Evolutionary conservation across 35 echinoderm and acorn worm species (phyloP), one percentile per base, ranked within the genome.

Genomic region (Nesometra sesokonis): DNA sequence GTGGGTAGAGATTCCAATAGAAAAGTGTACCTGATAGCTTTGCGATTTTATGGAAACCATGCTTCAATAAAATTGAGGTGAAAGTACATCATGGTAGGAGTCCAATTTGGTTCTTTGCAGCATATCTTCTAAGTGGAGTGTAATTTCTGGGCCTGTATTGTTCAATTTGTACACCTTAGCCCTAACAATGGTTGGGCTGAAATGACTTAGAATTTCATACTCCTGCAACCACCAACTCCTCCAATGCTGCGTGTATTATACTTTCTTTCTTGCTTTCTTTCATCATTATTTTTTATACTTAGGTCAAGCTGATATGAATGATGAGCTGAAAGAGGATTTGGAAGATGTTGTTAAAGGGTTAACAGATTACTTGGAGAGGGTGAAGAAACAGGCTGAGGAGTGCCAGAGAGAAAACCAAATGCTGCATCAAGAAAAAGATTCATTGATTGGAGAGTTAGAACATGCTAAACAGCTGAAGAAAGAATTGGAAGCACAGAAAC

Each of bases 321-420:
- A 99, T 84, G 92, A 91, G 13, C 82, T 99, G 81, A 94, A 93
- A 35, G 77, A 90, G 0, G 96, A 99, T 81, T 89, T 99, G 31
- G 86, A 99, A 90, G 88, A 78, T 47, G 89, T 94, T 77, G 47
- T 99, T 37, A 85, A 76, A 77, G 87, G 86, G 1, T 81, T 99
- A 37, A 99, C 92, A 13, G 80, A 91, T n/a, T 93, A 92, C 43
- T 36, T 99, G 39, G 85, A 94, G 11, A 46, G 90, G 46, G 90
- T 94, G 1, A 93, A 92, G 76, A 80, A 90, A 1, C 93, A 99
- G 36, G 87, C 87, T 11, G 57, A 43, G 11, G 83, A 91, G 8
- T 90, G 94, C 47, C 87, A 90, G 84, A 84, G 86, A 57, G 79
- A 88, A n/a, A 89, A 86, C 35, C 76, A 89, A 38, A 30, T 35